Conservation (phyloP, 2,888 invertebrate species). For the Eupithecia exiguata region DNA sequence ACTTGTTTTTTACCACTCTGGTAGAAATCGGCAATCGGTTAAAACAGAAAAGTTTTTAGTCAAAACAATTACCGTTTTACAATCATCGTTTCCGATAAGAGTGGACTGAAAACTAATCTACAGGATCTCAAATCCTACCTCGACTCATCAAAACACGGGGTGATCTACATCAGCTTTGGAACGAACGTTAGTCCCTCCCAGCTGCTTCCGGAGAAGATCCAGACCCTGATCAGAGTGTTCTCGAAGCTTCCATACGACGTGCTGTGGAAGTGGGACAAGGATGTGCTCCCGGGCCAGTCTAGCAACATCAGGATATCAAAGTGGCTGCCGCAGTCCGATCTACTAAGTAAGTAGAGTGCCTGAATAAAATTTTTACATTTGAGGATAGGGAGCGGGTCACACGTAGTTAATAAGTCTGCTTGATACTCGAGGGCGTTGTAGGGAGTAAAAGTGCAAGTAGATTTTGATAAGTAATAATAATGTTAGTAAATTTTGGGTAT, state of each 20-base stretch:
- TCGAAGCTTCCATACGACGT: constrained; percentile 67
- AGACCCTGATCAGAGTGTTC: constrained; percentile 60
- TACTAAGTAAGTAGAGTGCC: constrained; percentile 55
- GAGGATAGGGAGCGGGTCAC: background rate
- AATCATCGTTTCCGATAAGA: background rate
- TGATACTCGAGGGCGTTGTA: no score
- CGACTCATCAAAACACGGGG: constrained; percentile 66
- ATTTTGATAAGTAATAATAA: no score
- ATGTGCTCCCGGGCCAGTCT: constrained; percentile 54
- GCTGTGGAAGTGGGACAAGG: constrained; percentile 70
- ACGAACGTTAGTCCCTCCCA: constrained; percentile 61
- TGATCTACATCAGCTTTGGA: constrained; percentile 74
- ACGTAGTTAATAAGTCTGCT: no score
- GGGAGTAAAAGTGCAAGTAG: no score
- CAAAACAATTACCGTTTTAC: background rate
- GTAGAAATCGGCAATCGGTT: background rate
- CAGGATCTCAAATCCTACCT: constrained; percentile 65
- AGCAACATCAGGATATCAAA: constrained; percentile 64
- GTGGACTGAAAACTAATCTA: background rate
- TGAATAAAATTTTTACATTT: background rate
- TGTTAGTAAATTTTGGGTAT: no score
- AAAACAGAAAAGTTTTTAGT: background rate
- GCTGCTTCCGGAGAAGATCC: constrained; percentile 56
- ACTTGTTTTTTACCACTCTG: background rate
- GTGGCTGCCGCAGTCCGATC: constrained; percentile 73